A percentile compares a stretch with the other conserved stretches of the same genome.
phyloP scores from a whole-genome alignment of 2,888 invertebrate species.

The Tridacna crocea region DNA sequence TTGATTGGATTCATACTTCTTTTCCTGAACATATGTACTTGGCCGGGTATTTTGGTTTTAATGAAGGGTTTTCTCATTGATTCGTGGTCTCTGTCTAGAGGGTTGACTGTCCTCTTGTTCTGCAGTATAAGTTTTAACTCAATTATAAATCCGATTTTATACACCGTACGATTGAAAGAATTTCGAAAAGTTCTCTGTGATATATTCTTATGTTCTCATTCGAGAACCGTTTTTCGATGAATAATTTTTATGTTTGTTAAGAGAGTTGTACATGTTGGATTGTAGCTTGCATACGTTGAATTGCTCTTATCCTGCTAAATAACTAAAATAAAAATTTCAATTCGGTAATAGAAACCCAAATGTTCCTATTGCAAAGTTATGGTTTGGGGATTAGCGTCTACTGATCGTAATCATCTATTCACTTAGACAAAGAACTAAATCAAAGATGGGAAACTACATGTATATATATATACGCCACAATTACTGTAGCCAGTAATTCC shows the following conservation, averaged over 20 bases:
- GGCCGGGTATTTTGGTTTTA: constrained; percentile 17
- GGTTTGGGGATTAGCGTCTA: too few species aligned
- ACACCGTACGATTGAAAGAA: constrained; percentile 12
- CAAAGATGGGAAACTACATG: too few species aligned
- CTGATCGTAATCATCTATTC: too few species aligned
- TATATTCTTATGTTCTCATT: constrained; percentile 3
- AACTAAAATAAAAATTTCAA: too few species aligned
- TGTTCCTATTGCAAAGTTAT: too few species aligned
- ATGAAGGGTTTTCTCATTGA: background rate
- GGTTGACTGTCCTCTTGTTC: constrained; percentile 1
- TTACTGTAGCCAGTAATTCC: too few species aligned
- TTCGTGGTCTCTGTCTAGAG: constrained; percentile 6
- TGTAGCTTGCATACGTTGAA: too few species aligned
- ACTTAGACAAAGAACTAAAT: too few species aligned
- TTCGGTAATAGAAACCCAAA: too few species aligned
- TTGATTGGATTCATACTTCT: constrained; percentile 18
- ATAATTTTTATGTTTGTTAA: background rate
- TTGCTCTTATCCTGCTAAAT: too few species aligned
- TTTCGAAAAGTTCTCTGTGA: constrained; percentile 3
- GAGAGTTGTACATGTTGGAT: too few species aligned
- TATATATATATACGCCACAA: too few species aligned
- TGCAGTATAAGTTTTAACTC: constrained; percentile 18
- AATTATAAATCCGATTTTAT: constrained; percentile 19
- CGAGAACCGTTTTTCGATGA: background rate
- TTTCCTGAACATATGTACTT: constrained; percentile 17